Percentiles rank a stretch among this genome's conserved stretches.
These are phyloP conservation scores for Dryobotodes eremita DNA, from an alignment of 2,888 invertebrate species.

Conservation along the genomic window DNA sequence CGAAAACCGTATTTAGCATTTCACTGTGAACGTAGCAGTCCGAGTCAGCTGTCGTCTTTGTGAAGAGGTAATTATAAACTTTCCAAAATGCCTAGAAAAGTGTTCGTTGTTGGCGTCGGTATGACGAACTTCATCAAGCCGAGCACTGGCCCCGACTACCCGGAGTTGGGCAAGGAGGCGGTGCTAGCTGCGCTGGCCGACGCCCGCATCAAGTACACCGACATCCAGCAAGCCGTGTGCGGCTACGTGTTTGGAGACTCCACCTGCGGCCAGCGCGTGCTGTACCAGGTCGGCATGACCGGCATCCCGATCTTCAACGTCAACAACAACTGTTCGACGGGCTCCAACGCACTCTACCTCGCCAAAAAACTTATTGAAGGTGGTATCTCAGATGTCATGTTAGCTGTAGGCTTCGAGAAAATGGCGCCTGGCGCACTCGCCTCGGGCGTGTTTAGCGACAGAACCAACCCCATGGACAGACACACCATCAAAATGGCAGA, in stretches of 20 bases:
- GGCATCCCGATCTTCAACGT: conserved; percentile 99
- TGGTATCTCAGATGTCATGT: conserved; percentile 95
- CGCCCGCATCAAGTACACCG: conserved; percentile 93
- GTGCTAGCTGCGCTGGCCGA: conserved; percentile 96
- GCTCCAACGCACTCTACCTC: conserved; percentile 97
- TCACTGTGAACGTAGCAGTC: conserved; percentile 70
- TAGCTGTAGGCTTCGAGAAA: conserved; percentile 99
- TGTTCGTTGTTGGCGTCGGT: conserved; percentile 98
- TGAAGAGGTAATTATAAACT: conserved; percentile 85
- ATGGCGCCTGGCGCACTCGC: conserved; percentile 98
- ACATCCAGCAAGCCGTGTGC: conserved; percentile 97
- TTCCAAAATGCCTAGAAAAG: conserved; percentile 90
- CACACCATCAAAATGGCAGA: conserved; percentile 97
- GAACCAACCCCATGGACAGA: conserved; percentile 97
- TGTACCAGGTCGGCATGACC: conserved; percentile 98
- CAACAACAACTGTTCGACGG: conserved; percentile 99
- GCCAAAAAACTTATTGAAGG: conserved; percentile 98
- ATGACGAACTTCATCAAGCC: conserved; percentile 99
- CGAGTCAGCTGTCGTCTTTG: conserved; percentile 77
- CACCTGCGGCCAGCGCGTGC: conserved; percentile 97
- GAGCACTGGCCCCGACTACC: conserved; percentile 97
- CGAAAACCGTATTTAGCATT: conserved; percentile 59
- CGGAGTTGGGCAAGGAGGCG: conserved; percentile 98
- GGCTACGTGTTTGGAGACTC: conserved; percentile 99
- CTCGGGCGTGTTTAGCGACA: conserved; percentile 93